Base-by-base conservation (phyloP, 2,888 invertebrate genomes). In the Euproctis similis region DNA sequence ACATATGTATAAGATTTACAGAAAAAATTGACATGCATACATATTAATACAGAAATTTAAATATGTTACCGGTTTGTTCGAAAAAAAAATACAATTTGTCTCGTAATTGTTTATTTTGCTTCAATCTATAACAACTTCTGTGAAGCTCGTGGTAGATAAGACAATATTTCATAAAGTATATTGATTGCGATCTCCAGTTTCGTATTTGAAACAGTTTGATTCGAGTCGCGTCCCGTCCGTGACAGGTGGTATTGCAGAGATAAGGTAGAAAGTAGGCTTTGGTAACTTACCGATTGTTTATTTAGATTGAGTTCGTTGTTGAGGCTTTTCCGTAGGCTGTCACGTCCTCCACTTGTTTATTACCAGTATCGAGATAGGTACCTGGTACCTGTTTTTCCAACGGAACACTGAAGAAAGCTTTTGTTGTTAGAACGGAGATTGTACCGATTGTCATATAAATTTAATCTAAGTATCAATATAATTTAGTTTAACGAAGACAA, bases 261-360 rank as follows among this genome's bases (percentile, higher is more conserved):
- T 51, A 52, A 51, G 40, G 39, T 52, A 40, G 58, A 61, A 60
- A 62, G 64, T 58, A 40, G 53, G 38, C 36, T 52, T 34, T 42
- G 43, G 55, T 52, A 54, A 52, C 53, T 46, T 42, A 54, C 46
- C 41, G 51, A 54, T 57, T 59, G 52, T 56, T 60, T 60, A 61
- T 56, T 47, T 39, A 55, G 53, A 61, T 61, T 50, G 39, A 49
- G 39, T 47, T 38, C 43, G 44, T 31, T 40, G 36, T 43, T 34
- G 26, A 21, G 28, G 40, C 45, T 45, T 42, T 45, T 43, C 40
- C 41, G 36, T 34, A 38, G 31, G 18, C 33, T 9, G 29, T 33
- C 36, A 42, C 36, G 34, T 50, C 19, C 20, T n/a, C 18, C 12
- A 17, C 27, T 41, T 13, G 31, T 49, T 50, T 44, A 50, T 51